Conservation (phyloP, 2,888 invertebrate genomes). For the Phyllotreta striolata region DNA sequence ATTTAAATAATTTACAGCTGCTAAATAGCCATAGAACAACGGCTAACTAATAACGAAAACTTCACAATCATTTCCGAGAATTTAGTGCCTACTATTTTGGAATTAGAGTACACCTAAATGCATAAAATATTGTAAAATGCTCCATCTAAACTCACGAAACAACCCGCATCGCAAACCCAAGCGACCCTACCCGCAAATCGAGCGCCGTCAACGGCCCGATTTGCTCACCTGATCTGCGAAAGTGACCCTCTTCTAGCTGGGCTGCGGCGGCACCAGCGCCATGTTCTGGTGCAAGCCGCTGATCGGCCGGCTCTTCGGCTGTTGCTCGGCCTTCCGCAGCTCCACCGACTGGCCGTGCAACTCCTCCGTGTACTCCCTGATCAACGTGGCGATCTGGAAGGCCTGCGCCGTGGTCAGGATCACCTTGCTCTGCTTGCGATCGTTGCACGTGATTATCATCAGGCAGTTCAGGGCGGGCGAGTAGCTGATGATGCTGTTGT, state of each 20-base stretch:
- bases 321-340: conserved; percentile 53
- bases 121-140: too few species aligned
- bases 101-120: too few species aligned
- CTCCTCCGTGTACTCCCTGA: conserved; percentile 86
- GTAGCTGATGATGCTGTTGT: conserved; percentile 87
- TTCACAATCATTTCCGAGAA: too few species aligned
- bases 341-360: conserved; percentile 51
- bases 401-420: conserved; percentile 93
- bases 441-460: conserved; percentile 89
- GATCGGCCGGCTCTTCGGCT: conserved; percentile 62
- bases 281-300: conserved; percentile 61
- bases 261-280: conserved; percentile 68
- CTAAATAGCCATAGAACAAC: too few species aligned
- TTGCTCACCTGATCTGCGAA: conserved; percentile 61
- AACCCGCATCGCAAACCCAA: conserved; percentile 1
- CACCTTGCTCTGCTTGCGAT: conserved; percentile 89
- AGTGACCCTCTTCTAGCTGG: conserved; percentile 65
- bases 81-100: too few species aligned
- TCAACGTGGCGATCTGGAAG: conserved; percentile 90
- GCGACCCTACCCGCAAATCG: conserved; percentile 13
- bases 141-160: background rate
- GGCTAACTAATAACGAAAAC: too few species aligned
- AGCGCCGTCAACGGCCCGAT: conserved; percentile 47
- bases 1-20: too few species aligned
- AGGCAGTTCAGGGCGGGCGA: conserved; percentile 91